phyloP scores from a whole-genome alignment of 2,113 vertebrate genomes.

The Mungos mungo region DNA sequence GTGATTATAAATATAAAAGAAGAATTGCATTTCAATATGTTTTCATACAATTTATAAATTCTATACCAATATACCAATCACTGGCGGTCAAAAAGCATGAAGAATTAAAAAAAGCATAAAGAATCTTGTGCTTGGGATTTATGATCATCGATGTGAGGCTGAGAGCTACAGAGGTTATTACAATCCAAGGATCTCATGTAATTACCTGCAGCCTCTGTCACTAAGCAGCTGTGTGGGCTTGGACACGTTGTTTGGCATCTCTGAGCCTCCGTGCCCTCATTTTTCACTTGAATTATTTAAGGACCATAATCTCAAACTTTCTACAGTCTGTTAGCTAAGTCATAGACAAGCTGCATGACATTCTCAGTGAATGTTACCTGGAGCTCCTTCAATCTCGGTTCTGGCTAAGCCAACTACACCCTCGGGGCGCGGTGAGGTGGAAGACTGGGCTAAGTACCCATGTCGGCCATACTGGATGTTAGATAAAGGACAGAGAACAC shows the following conservation, averaged over 20 bases:
- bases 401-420: background rate
- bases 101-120: background rate
- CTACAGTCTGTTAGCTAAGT: background rate
- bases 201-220: background rate
- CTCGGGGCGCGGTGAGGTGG: accelerated
- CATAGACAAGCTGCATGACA: background rate
- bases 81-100: background rate
- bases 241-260: background rate
- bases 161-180: background rate
- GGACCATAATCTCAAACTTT: background rate
- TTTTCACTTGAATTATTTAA: background rate
- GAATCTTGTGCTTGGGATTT: background rate
- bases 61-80: background rate
- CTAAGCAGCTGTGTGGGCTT: background rate
- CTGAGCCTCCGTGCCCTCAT: background rate
- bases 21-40: background rate
- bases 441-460: background rate
- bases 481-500: background rate
- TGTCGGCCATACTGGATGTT: accelerated
- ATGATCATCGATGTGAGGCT: too few species aligned
- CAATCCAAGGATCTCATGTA: accelerated
- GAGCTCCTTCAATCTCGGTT: background rate
- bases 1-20: background rate
- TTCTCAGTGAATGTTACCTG: background rate
- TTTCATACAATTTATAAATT: background rate